Evolutionary conservation across 2,797 vertebrate genomes (phyloP), one percentile per base, ranked within the genome.

Genomic region (Siniperca scherzeri): DNA sequence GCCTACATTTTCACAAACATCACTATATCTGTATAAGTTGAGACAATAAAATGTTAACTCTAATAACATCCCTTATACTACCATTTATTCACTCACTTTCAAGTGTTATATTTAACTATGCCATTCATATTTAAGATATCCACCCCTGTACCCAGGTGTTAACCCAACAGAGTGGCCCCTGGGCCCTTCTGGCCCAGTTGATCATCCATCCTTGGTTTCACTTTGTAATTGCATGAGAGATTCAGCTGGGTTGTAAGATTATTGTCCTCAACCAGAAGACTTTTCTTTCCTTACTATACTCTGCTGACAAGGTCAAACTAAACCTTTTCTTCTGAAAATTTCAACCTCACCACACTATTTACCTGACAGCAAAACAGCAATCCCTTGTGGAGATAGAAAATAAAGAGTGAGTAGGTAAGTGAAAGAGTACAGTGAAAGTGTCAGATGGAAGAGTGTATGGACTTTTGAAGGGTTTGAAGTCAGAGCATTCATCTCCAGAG

Each of bases 351-450:
- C 25, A n/a, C 57, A 38, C 36, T 33, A 30, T 55, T 59, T 40
- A 22, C 48, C 36, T 61, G 69, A 73, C 59, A 82, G 66, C 36
- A 80, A 80, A 76, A 75, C 56, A 61, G 21, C 38, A 57, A 62
- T 52, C 36, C 17, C 36, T 16, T 4, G 57, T n/a, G 21, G 30
- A 64, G 64, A 53, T 25, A 19, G 59, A 38, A 64, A 55, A 21
- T 27, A 69, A 16, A 61, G 50, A 67, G 67, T 30, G 48, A 40
- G 56, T 36, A 53, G 56, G 17, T 33, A 44, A 44, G 40, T 42
- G 55, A 62, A 50, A 67, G 8, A 25, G 53, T 33, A 25, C 30
- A 44, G 42, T 33, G 56, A 55, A 27, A 56, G 52, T 36, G 62
- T 8, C 52, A 36, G 17, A 38, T 33, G 5, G 17, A 66, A 60